A percentile compares a stretch with the other conserved stretches of the same genome.
Evolutionary conservation across 2,797 vertebrate genomes (phyloP).

Genomic region (Poliocrania exsul): DNA sequence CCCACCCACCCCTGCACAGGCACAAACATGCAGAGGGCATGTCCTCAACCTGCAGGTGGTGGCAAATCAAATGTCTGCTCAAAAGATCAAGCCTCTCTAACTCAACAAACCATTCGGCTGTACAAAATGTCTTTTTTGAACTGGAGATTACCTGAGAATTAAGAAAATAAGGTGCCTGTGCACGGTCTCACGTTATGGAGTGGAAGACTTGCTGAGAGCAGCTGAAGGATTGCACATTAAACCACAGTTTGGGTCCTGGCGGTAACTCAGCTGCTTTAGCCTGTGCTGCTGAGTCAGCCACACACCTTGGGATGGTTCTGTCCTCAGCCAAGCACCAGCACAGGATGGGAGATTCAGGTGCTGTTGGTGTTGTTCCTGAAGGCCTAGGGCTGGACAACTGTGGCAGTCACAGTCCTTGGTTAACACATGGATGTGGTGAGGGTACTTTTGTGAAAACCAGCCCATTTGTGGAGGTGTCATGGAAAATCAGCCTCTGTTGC

Average conservation of each 20-base stretch:
- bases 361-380: fast-evolving
- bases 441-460: neutral
- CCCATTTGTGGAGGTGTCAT: fast-evolving
- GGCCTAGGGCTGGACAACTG: neutral
- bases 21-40: too few species aligned
- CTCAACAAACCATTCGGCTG: neutral
- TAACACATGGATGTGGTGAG: neutral
- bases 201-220: neutral
- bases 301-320: neutral
- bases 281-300: neutral
- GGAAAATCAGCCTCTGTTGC: neutral
- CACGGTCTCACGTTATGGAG: fast-evolving
- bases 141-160: neutral
- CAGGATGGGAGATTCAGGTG: neutral
- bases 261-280: neutral
- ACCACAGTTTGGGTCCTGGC: neutral
- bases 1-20: too few species aligned
- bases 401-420: fast-evolving
- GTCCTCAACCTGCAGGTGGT: too few species aligned
- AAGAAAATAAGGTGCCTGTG: neutral
- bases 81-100: neutral
- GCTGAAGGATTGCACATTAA: neutral
- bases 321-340: neutral
- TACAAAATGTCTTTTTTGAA: neutral
- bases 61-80: too few species aligned